Evolutionary conservation across 2,888 invertebrate species (phyloP), one percentile per base, ranked within the genome.

Genomic region (Xestoiulus laeticollis): DNA sequence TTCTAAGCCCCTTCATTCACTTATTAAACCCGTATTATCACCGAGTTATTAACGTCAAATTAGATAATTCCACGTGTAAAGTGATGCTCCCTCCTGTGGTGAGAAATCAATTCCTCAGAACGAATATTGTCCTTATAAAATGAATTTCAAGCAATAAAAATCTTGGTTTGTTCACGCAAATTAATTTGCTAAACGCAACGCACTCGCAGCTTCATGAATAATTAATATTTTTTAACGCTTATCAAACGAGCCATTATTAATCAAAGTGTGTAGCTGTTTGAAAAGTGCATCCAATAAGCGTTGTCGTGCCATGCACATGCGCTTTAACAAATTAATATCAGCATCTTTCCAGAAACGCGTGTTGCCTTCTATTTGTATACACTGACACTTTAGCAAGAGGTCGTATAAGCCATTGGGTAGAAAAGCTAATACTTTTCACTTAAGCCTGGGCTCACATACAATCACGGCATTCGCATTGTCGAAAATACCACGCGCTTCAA

Each of bases 271-370:
- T 68, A 68, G 68, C 22, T 68, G 68, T 68, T 68, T 68, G 68
- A 68, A 68, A 68, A 68, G 16, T 68, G 78, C 26, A 78, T 26
- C 78, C 16, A 78, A 78, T 78, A 78, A 78, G 26, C 78, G 78
- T 26, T n/a, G 30, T 30, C 78, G 30, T 30, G 78, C 14, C 78
- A n/a, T 30, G 26, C 78, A 78, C 78, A 78, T 78, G 78, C 78
- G 14, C 78, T 78, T 78, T 78, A 78, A 78, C 26, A 78, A 78
- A 78, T 78, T 78, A 78, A 78, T 78, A 78, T 78, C 78, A 78
- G 78, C 78, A 30, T 78, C 78, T 78, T 10, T 78, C 78, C 78
- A 78, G 78, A 78, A 78, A 78, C 30, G 26, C 78, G 22, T 78
- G 78, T 78, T 78, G 78, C 26, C 78, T 78, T 30, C 78, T 30